Evolutionary conservation across 2,113 vertebrate genomes (phyloP).

Genomic region (Echinops telfairi): DNA sequence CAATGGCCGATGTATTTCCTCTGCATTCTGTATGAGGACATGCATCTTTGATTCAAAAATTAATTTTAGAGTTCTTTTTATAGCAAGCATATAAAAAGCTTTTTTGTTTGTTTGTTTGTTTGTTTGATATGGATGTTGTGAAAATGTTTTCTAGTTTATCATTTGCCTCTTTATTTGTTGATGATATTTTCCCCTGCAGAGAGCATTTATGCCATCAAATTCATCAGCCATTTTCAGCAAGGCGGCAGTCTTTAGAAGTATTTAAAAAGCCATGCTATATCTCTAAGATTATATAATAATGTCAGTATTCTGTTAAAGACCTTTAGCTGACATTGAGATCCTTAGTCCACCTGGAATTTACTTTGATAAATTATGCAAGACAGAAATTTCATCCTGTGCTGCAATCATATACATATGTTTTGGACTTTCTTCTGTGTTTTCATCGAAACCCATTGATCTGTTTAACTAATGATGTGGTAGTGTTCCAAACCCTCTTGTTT

Average conservation of each 20-base stretch:
- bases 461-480: neutral
- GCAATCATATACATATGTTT: slow-evolving; percentile 4
- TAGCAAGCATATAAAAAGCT: slow-evolving; percentile 7
- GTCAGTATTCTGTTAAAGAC: slow-evolving; percentile 50
- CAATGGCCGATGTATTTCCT: slow-evolving; percentile 59
- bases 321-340: slow-evolving; percentile 47
- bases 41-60: slow-evolving; percentile 75
- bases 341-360: slow-evolving; percentile 51
- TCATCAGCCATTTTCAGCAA: slow-evolving; percentile 61
- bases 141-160: slow-evolving; percentile 64
- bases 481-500: slow-evolving; percentile 4
- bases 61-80: slow-evolving; percentile 71
- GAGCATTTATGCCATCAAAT: slow-evolving; percentile 55
- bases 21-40: slow-evolving; percentile 72
- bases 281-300: slow-evolving; percentile 15
- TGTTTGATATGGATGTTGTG: slow-evolving; percentile 50
- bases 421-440: slow-evolving; percentile 24
- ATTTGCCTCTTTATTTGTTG: slow-evolving; percentile 61
- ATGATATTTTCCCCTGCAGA: slow-evolving; percentile 48
- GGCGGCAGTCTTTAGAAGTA: slow-evolving; percentile 52
- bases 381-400: slow-evolving; percentile 27
- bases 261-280: slow-evolving; percentile 38
- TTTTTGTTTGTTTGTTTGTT: neutral
- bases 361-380: slow-evolving; percentile 31
- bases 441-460: neutral